These are phyloP conservation scores for Catocala nupta DNA, from an alignment of 2,888 invertebrate species.

Conservation along the genomic window DNA sequence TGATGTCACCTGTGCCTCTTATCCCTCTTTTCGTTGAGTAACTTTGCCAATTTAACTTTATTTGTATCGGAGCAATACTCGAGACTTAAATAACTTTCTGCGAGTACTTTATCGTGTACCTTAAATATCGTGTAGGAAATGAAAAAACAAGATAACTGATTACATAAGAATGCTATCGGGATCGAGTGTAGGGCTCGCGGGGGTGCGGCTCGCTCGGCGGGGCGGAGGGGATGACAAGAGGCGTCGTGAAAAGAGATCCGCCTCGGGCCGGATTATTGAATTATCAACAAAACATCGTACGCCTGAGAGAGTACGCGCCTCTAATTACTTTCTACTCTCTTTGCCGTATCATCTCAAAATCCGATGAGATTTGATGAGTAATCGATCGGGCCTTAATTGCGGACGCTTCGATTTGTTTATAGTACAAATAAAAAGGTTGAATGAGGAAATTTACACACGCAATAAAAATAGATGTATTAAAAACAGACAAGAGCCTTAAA, in stretches of 20 bases:
- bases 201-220: conserved; percentile 35
- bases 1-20: conserved; percentile 73
- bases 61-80: conserved; percentile 80
- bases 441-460: conserved; percentile 59
- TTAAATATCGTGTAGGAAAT: conserved; percentile 74
- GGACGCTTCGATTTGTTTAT: conserved; percentile 60
- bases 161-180: conserved; percentile 73
- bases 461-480: conserved; percentile 66
- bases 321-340: conserved; percentile 81
- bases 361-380: conserved; percentile 73
- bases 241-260: conserved; percentile 73
- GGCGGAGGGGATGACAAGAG: conserved; percentile 53
- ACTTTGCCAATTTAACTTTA: conserved; percentile 87
- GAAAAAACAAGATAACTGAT: conserved; percentile 78
- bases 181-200: conserved; percentile 52
- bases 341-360: conserved; percentile 72
- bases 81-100: conserved; percentile 76
- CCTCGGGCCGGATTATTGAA: conserved; percentile 81
- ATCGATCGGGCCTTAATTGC: conserved; percentile 73
- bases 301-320: conserved; percentile 74
- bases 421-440: conserved; percentile 57
- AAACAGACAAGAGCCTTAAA: conserved; percentile 63
- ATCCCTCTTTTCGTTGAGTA: conserved; percentile 59
- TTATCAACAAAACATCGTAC: conserved; percentile 84
- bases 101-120: conserved; percentile 64